phyloP scores from a whole-genome alignment of 2,113 vertebrate species.

The Nesoenas mayeri region DNA sequence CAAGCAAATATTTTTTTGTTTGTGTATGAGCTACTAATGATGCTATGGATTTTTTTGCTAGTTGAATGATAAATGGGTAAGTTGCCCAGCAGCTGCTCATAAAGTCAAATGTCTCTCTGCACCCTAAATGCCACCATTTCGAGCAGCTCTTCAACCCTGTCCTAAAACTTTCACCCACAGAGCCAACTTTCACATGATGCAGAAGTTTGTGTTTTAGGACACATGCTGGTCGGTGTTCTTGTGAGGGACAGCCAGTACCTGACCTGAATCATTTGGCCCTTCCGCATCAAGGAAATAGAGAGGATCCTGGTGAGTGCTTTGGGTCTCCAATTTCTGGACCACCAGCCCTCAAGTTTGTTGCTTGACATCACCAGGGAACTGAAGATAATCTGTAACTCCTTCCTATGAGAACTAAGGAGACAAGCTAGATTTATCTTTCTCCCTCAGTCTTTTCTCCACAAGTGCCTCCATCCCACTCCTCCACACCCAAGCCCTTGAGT shows the following conservation, averaged over 20 bases:
- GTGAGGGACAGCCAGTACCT: not conserved
- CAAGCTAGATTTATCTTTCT: not conserved
- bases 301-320: not conserved
- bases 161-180: not conserved
- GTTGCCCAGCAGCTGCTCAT: not conserved
- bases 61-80: not conserved
- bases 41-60: not conserved
- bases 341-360: not conserved
- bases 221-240: not conserved
- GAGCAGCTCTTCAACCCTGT: not conserved
- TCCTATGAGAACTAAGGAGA: not conserved
- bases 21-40: not conserved
- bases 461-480: not conserved
- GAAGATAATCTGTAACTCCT: not conserved
- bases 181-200: not conserved
- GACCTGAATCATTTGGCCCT: not conserved
- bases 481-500: not conserved
- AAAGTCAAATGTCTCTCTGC: not conserved
- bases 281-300: not conserved
- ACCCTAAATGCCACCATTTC: not conserved
- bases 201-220: not conserved
- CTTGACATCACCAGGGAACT: not conserved
- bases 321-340: not conserved
- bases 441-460: not conserved
- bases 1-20: not conserved